phyloP scores from a whole-genome alignment of 2,113 vertebrate genomes.

The Caloenas nicobarica region DNA sequence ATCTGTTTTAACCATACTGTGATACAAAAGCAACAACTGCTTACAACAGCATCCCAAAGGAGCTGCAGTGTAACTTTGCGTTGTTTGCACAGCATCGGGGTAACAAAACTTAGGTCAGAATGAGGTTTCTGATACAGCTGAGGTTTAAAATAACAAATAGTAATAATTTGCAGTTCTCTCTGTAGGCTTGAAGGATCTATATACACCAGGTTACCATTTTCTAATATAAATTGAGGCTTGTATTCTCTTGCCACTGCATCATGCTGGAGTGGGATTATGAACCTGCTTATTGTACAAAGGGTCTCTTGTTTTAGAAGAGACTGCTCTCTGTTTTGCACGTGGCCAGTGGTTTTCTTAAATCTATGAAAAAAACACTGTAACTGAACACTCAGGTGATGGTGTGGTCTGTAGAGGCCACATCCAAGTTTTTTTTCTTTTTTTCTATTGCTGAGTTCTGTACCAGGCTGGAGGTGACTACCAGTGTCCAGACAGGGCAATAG shows the following conservation, averaged over 20 bases:
- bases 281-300: not conserved
- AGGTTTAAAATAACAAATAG: not conserved
- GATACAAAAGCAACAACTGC: not conserved
- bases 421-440: not conserved
- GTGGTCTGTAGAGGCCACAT: not conserved
- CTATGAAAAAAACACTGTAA: not conserved
- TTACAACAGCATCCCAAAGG: not conserved
- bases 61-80: not conserved
- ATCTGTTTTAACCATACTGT: not conserved
- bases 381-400: not conserved
- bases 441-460: not conserved
- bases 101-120: not conserved
- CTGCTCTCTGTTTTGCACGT: not conserved
- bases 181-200: not conserved
- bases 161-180: not conserved
- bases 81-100: not conserved
- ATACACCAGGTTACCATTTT: not conserved
- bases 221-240: not conserved
- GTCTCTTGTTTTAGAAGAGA: slow-evolving; percentile 41
- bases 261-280: not conserved
- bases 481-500: not conserved
- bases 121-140: not conserved
- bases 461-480: not conserved
- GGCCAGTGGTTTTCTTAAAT: not conserved
- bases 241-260: not conserved